Conservation (phyloP, 2,797 vertebrate genomes). For the Poeciliopsis gracilis region DNA sequence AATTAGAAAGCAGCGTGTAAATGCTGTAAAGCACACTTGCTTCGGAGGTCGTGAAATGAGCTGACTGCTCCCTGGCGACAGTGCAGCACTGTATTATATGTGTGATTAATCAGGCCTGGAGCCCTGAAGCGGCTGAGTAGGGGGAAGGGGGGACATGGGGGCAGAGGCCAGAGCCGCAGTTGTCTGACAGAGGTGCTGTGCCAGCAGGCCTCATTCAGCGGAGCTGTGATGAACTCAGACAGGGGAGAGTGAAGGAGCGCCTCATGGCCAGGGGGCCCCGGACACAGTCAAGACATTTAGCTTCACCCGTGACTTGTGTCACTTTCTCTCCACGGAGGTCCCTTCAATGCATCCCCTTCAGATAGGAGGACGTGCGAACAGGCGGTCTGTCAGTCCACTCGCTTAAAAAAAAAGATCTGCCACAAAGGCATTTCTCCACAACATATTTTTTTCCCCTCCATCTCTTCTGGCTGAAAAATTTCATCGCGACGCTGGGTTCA, state of each 20-base stretch:
- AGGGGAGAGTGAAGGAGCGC: slow-evolving; percentile 74
- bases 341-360: slow-evolving; percentile 77
- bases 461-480: slow-evolving; percentile 35
- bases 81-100: slow-evolving; percentile 62
- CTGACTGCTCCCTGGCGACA: slow-evolving; percentile 70
- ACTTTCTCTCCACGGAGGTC: slow-evolving; percentile 78
- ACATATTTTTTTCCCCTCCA: slow-evolving; percentile 33
- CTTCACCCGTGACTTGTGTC: slow-evolving; percentile 82
- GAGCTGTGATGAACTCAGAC: slow-evolving; percentile 77
- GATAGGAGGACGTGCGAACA: slow-evolving; percentile 73
- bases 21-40: slow-evolving; percentile 72
- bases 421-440: slow-evolving; percentile 71
- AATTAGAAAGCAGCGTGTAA: slow-evolving; percentile 74
- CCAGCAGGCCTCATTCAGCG: slow-evolving; percentile 82
- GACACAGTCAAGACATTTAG: slow-evolving; percentile 85
- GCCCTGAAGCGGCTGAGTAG: slow-evolving; percentile 36
- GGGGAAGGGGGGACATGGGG: slow-evolving; percentile 23
- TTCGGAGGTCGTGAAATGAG: slow-evolving; percentile 74
- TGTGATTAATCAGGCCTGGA: slow-evolving; percentile 79
- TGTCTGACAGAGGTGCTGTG: slow-evolving; percentile 83
- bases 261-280: slow-evolving; percentile 72
- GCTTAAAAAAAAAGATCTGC: slow-evolving; percentile 75
- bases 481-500: neutral
- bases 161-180: slow-evolving; percentile 71
- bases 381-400: slow-evolving; percentile 73